Base-by-base conservation (phyloP, 2,797 vertebrate genomes). In the Erethizon dorsatum region DNA sequence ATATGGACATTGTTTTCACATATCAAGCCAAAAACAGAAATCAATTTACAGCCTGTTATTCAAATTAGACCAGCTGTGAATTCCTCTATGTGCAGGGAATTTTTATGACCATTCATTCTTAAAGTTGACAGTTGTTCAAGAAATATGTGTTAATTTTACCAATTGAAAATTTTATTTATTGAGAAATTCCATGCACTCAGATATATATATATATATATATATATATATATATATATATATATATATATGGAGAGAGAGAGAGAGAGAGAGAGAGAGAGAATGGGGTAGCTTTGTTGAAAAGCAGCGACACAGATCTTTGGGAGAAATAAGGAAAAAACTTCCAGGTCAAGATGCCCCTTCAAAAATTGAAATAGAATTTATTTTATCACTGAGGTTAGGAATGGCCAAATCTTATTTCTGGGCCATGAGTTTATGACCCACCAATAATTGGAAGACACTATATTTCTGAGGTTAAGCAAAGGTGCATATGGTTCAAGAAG, bases 121-220 rank as follows among this genome's bases (percentile, higher is more conserved):
- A 96, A 95, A 94, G 52, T 65, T 97, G 88, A 97, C 86, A 88
- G 90, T 73, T 88, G 67, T 91, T 96, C 75, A 94, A 97, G 82
- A 97, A 95, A 86, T 96, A 77, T 80, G 94, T 96, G 78, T 93
- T 97, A 92, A 98, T 97, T 97, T 97, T 95, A 96, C 82, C 91
- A 90, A 96, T 63, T 95, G 56, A 97, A 94, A 50, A 94, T 94
- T 94, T 92, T 95, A 90, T 97, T 97, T 98, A 95, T 92, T 95
- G 95, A 91, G 94, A 91, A 95, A 93, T 93, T 91, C 52, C 47
- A 86, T 24, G n/a, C 52, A 96, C 69, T 90, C 37, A n/a, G 63
- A 75, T 59, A 92, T 83, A 88, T 85, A 91, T 75, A 83, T 12
- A 61, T 61, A 61, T 61, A 61, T 26, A 61, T 61, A 61, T 61